Conservation (phyloP, 1,140 invertebrate species). For the Sminthurides bifidus region DNA sequence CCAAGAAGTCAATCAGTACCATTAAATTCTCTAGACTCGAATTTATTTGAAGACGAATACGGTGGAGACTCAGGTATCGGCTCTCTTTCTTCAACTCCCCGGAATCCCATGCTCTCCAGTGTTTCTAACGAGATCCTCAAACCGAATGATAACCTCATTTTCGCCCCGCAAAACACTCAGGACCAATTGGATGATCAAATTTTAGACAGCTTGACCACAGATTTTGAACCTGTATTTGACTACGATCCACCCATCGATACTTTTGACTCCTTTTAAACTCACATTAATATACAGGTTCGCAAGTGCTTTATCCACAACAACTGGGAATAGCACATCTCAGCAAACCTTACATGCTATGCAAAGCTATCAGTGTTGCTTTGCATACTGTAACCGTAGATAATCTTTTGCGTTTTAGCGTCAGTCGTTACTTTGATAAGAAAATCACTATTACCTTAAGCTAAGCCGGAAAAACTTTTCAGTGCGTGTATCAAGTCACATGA, state of each 20-base stretch:
- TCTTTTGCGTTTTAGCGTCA: too few species aligned
- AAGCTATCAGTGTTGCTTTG: too few species aligned
- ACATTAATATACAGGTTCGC: background rate
- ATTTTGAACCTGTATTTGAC: conserved; percentile 8
- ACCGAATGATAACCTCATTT: conserved; percentile 7
- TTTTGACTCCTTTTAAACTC: conserved; percentile 1
- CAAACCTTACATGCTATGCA: too few species aligned
- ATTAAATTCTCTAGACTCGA: conserved; percentile 11
- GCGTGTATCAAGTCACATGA: too few species aligned
- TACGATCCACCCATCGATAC: too few species aligned
- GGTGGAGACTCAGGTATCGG: conserved; percentile 14
- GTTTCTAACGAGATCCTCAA: conserved; percentile 6
- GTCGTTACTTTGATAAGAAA: too few species aligned
- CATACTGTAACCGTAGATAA: too few species aligned
- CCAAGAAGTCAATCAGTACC: conserved; percentile 12
- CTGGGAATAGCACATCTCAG: too few species aligned
- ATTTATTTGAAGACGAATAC: conserved; percentile 14
- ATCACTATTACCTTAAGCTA: too few species aligned
- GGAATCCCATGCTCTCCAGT: conserved; percentile 13
- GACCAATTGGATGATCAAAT: conserved; percentile 5
- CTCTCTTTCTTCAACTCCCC: conserved; percentile 5
- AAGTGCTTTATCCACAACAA: too few species aligned
- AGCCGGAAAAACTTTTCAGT: too few species aligned
- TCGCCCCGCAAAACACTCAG: background rate
- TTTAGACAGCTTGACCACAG: conserved; percentile 2